Evolutionary conservation across 2,888 invertebrate genomes (phyloP).

Genomic region (Sesamia inferens): DNA sequence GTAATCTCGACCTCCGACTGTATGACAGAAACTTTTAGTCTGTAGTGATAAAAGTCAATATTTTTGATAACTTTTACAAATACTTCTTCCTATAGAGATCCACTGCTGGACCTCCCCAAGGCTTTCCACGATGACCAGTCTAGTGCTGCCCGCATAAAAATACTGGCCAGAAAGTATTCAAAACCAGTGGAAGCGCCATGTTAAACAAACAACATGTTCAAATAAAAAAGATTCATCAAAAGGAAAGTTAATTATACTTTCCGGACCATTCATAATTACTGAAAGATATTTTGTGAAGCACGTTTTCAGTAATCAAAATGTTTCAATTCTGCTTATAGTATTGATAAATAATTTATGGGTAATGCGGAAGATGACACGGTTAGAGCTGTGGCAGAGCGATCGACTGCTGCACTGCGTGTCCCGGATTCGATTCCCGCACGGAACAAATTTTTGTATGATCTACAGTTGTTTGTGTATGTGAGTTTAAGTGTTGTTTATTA

Average conservation of each 20-base stretch:
- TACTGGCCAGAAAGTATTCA: not conserved
- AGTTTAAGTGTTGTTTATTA: too few relatives aligned
- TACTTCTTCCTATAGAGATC: too few relatives aligned
- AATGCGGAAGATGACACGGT: too few relatives aligned
- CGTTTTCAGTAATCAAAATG: not conserved
- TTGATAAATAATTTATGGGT: too few relatives aligned
- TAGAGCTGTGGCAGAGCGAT: too few relatives aligned
- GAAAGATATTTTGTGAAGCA: constrained; percentile 1
- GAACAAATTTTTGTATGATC: too few relatives aligned
- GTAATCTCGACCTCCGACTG: not conserved
- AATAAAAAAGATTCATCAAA: constrained; percentile 6
- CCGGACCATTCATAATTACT: constrained; percentile 1
- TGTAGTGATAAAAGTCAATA: not conserved
- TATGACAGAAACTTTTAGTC: not conserved
- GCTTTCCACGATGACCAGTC: too few relatives aligned
- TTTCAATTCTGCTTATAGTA: not conserved
- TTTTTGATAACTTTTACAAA: not conserved
- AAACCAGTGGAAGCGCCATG: not conserved
- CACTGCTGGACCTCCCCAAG: too few relatives aligned
- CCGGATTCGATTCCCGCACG: too few relatives aligned
- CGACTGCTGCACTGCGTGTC: too few relatives aligned
- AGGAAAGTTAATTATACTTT: constrained; percentile 19
- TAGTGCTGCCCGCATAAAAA: too few relatives aligned
- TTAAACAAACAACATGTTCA: constrained; percentile 5
- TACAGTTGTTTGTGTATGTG: too few relatives aligned